Percentiles rank a stretch among this genome's conserved stretches.
These are phyloP conservation scores for Drosophila baimaii DNA, from an alignment of 1,140 invertebrate species.

Conservation along the genomic window DNA sequence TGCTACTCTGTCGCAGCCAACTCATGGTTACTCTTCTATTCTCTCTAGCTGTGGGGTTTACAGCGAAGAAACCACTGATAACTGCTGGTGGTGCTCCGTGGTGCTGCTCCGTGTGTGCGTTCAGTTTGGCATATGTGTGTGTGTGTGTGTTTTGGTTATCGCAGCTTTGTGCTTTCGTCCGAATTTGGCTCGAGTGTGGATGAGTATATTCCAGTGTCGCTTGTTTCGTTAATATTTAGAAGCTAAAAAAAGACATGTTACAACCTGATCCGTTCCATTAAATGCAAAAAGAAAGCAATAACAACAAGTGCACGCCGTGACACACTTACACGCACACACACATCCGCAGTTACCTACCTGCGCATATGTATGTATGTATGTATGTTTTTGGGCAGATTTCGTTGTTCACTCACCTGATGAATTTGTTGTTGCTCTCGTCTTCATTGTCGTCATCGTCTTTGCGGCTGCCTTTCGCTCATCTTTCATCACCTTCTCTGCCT, in stretches of 20 bases:
- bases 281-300: slow-evolving; percentile 14
- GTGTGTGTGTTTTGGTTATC: slow-evolving; percentile 43
- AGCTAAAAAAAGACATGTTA: slow-evolving; percentile 60
- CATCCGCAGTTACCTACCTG: background rate
- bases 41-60: slow-evolving; percentile 25
- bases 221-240: slow-evolving; percentile 46
- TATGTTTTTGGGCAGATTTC: slow-evolving; percentile 46
- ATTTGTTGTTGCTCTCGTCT: slow-evolving; percentile 44
- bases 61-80: slow-evolving; percentile 29
- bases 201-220: slow-evolving; percentile 65
- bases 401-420: slow-evolving; percentile 64
- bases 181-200: slow-evolving; percentile 14
- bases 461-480: slow-evolving; percentile 32
- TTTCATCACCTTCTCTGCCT: background rate
- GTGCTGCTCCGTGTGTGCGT: slow-evolving; percentile 14
- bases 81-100: slow-evolving; percentile 2
- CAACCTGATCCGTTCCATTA: slow-evolving; percentile 42
- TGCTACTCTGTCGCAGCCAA: slow-evolving; percentile 87
- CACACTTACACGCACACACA: slow-evolving; percentile 33
- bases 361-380: slow-evolving; percentile 1
- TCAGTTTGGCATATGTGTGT: slow-evolving; percentile 53
- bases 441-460: slow-evolving; percentile 45
- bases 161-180: slow-evolving; percentile 61
- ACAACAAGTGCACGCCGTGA: slow-evolving; percentile 46
- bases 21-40: slow-evolving; percentile 86